phyloP scores from a whole-genome alignment of 2,888 invertebrate genomes.

The Coleophora deauratella region DNA sequence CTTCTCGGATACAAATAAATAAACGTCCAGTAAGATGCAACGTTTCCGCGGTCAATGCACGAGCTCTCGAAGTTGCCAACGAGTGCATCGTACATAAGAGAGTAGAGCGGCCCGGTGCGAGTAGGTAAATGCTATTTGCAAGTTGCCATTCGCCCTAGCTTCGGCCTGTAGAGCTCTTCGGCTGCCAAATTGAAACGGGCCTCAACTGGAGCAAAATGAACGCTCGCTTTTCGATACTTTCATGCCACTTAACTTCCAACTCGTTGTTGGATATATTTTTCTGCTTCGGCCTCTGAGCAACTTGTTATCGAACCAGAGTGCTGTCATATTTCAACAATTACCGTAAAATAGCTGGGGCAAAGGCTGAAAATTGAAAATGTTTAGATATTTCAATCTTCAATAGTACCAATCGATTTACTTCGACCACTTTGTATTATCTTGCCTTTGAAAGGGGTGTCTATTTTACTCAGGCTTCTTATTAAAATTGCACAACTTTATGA shows the following conservation, averaged over 20 bases:
- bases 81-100: slow-evolving; percentile 36
- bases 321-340: slow-evolving; percentile 37
- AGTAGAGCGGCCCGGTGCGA: slow-evolving; percentile 35
- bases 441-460: slow-evolving; percentile 39
- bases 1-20: slow-evolving; percentile 6
- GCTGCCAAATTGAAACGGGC: slow-evolving; percentile 59
- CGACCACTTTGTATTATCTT: slow-evolving; percentile 34
- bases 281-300: slow-evolving; percentile 22
- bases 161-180: slow-evolving; percentile 39
- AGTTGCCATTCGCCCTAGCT: slow-evolving; percentile 44
- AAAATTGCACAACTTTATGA: slow-evolving; percentile 48
- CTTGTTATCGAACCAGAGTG: slow-evolving; percentile 22
- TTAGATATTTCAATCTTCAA: slow-evolving; percentile 50
- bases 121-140: slow-evolving; percentile 59
- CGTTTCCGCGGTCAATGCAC: slow-evolving; percentile 28
- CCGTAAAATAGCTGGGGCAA: slow-evolving; percentile 26
- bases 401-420: slow-evolving; percentile 53
- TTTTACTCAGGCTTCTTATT: slow-evolving; percentile 34
- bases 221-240: slow-evolving; percentile 37
- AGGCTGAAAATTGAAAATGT: slow-evolving; percentile 41
- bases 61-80: slow-evolving; percentile 34
- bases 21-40: slow-evolving; percentile 18
- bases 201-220: slow-evolving; percentile 51
- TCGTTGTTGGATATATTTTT: slow-evolving; percentile 25
- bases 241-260: slow-evolving; percentile 25